Evolutionary conservation across 2,888 invertebrate species (phyloP).

Genomic region (Lasioglossum zephyrum): DNA sequence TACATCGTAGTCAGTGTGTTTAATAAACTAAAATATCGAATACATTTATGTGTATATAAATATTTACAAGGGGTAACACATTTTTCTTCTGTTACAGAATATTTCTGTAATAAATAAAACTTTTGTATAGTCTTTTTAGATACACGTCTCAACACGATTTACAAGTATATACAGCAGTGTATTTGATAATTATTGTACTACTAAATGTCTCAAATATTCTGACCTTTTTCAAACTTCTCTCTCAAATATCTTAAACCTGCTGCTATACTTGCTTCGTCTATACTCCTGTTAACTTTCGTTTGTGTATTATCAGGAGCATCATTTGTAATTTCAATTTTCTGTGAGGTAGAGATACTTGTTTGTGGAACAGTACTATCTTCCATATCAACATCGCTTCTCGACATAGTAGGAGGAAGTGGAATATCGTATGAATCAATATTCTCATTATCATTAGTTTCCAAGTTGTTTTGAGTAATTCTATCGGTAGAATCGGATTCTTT

Average conservation of each 20-base stretch:
- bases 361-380: not conserved
- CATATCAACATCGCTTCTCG: not conserved
- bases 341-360: not conserved
- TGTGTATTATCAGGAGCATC: not conserved
- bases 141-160: slow-evolving; percentile 33
- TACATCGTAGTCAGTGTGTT: not conserved
- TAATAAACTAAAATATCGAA: not conserved
- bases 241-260: slow-evolving; percentile 79
- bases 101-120: not conserved
- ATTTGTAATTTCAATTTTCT: not conserved
- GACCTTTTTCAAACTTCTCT: slow-evolving; percentile 76
- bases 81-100: not conserved
- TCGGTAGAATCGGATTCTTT: slow-evolving; percentile 13
- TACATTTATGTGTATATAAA: not conserved
- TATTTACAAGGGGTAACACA: not conserved
- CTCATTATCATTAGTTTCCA: slow-evolving; percentile 12
- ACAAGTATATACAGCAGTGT: slow-evolving; percentile 35
- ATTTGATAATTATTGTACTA: slow-evolving; percentile 2
- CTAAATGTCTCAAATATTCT: slow-evolving; percentile 34
- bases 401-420: slow-evolving; percentile 32
- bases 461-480: slow-evolving; percentile 1
- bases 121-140: not conserved
- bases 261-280: slow-evolving; percentile 73
- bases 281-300: slow-evolving; percentile 34
- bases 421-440: slow-evolving; percentile 39